A percentile compares a stretch with the other conserved stretches of the same genome.
Evolutionary conservation across 2,797 vertebrate genomes (phyloP).

Genomic region (Australoheros facetus): DNA sequence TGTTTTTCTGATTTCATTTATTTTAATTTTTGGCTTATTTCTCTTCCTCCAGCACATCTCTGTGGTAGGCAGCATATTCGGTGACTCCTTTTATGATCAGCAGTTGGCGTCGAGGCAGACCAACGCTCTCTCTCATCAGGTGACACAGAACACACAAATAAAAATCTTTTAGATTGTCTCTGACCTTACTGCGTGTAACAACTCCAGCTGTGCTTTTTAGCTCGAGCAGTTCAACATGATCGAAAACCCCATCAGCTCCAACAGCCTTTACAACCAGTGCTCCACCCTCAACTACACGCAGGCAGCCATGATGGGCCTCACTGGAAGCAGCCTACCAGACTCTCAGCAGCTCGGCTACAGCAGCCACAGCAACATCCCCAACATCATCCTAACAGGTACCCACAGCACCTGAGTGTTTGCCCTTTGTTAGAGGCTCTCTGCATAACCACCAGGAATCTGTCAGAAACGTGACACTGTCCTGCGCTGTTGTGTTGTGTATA

Average conservation of each 20-base stretch:
- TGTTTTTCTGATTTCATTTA: not conserved
- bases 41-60: conserved; percentile 89
- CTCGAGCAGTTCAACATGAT: conserved; percentile 99
- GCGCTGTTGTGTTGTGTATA: not conserved
- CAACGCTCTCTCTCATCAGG: conserved; percentile 98
- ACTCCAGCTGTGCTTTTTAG: conserved; percentile 64
- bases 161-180: not conserved
- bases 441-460: not conserved
- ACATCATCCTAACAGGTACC: conserved; percentile 98
- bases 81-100: conserved; percentile 97
- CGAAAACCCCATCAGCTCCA: conserved; percentile 92
- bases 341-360: conserved; percentile 89
- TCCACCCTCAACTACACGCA: conserved; percentile 98
- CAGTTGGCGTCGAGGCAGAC: conserved; percentile 96
- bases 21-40: not conserved
- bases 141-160: conserved; percentile 62
- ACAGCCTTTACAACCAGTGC: conserved; percentile 92
- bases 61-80: conserved; percentile 93
- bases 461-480: not conserved
- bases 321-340: conserved; percentile 91
- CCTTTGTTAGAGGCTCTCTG: not conserved
- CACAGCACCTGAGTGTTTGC: not conserved
- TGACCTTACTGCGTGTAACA: not conserved
- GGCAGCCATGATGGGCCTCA: conserved; percentile 97
- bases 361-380: conserved; percentile 95